A percentile compares a stretch with the other conserved stretches of the same genome.
Conservation (phyloP, 2,113 vertebrate species). For the Salvelinus alpinus region DNA sequence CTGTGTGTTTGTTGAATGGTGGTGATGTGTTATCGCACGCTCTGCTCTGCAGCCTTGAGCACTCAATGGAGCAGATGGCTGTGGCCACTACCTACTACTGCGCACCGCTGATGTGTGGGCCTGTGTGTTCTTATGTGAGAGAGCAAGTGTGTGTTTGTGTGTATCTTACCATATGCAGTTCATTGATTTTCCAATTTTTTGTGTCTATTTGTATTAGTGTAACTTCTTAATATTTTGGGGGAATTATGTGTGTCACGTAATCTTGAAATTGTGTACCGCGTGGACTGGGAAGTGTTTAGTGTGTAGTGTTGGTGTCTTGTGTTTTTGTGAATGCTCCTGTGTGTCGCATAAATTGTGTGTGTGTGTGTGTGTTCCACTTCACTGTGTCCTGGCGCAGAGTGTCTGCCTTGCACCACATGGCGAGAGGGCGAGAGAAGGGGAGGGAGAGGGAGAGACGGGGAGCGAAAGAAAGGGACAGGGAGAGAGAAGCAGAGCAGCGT, state of each 20-base stretch:
- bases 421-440: background rate
- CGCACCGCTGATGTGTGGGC: background rate
- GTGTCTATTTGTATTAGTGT: background rate
- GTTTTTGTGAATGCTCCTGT: background rate
- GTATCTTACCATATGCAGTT: background rate
- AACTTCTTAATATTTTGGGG: background rate
- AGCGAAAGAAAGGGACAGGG: background rate
- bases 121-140: background rate
- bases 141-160: background rate
- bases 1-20: slow-evolving; percentile 63
- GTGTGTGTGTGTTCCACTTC: background rate
- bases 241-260: background rate
- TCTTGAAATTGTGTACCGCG: background rate
- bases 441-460: background rate
- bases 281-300: background rate
- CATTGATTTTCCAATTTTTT: background rate
- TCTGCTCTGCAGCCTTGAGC: slow-evolving; percentile 51
- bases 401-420: background rate
- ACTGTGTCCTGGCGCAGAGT: background rate
- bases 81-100: background rate
- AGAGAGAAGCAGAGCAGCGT: background rate
- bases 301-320: slow-evolving; percentile 1
- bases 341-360: background rate
- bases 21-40: slow-evolving; percentile 58
- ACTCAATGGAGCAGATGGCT: slow-evolving; percentile 66